Evolutionary conservation across 2,888 invertebrate species (phyloP).

Genomic region (Drosophila anomalata): DNA sequence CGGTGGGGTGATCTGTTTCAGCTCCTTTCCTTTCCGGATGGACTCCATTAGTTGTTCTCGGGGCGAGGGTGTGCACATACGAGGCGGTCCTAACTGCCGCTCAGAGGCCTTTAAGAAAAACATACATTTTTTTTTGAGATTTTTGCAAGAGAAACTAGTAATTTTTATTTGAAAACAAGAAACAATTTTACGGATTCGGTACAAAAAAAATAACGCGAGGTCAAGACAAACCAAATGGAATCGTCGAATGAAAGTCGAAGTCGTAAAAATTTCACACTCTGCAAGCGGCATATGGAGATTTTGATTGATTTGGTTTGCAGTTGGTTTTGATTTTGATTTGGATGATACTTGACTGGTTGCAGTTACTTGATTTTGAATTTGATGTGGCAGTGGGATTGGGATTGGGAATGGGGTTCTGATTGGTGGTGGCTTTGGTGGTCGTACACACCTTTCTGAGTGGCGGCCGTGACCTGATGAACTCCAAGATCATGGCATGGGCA

Average conservation of each 20-base stretch:
- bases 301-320: constrained; percentile 6
- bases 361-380: constrained; percentile 8
- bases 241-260: constrained; percentile 2
- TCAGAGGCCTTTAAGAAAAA: constrained; percentile 89
- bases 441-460: constrained; percentile 92
- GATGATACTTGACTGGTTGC: constrained; percentile 11
- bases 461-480: constrained; percentile 97
- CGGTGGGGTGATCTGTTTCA: constrained; percentile 86
- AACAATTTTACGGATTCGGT: not conserved
- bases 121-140: not conserved
- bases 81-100: constrained; percentile 91
- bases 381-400: constrained; percentile 3
- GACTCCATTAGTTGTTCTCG: constrained; percentile 94
- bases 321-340: constrained; percentile 20
- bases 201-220: not conserved
- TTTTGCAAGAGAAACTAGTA: constrained; percentile 4
- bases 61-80: constrained; percentile 89
- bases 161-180: constrained; percentile 29
- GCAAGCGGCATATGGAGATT: constrained; percentile 10
- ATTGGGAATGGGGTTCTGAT: not conserved
- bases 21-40: constrained; percentile 90
- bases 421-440: constrained; percentile 6
- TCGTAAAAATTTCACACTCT: constrained; percentile 9
- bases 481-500: constrained; percentile 97
- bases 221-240: constrained; percentile 11